phyloP scores from a whole-genome alignment of 2,113 vertebrate genomes.

The Coreoperca whiteheadi region DNA sequence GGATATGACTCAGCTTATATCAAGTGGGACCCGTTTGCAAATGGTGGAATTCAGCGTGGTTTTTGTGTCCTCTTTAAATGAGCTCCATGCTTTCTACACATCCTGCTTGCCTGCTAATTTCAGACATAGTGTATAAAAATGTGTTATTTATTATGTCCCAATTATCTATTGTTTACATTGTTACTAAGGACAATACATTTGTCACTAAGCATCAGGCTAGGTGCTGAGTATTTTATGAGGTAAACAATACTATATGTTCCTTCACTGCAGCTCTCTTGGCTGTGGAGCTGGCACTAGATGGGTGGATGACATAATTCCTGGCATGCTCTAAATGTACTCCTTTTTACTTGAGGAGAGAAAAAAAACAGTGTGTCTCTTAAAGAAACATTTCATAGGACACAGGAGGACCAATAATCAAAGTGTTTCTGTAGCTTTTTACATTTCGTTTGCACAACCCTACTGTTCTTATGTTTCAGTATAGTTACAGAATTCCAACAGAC shows the following conservation, averaged over 20 bases:
- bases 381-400: constrained; percentile 83
- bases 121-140: constrained; percentile 72
- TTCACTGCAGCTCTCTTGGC: constrained; percentile 88
- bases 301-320: constrained; percentile 94
- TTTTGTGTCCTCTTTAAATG: constrained; percentile 54
- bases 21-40: constrained; percentile 54
- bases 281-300: constrained; percentile 86
- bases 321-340: constrained; percentile 88
- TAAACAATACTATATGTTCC: constrained; percentile 95
- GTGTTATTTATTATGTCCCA: constrained; percentile 84
- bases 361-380: constrained; percentile 81
- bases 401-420: constrained; percentile 77
- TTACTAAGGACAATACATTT: constrained; percentile 92
- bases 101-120: constrained; percentile 64
- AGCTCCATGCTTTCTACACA: constrained; percentile 62
- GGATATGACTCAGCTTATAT: constrained; percentile 59
- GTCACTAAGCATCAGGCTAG: constrained; percentile 87
- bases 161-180: constrained; percentile 92
- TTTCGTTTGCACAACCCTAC: constrained; percentile 49
- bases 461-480: constrained; percentile 31
- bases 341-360: constrained; percentile 80
- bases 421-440: constrained; percentile 64
- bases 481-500: constrained; percentile 14
- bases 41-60: constrained; percentile 39
- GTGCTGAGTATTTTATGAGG: constrained; percentile 92